Evolutionary conservation across 2,113 vertebrate genomes (phyloP), one percentile per base, ranked within the genome.

Genomic region (Phyllostomus hastatus): DNA sequence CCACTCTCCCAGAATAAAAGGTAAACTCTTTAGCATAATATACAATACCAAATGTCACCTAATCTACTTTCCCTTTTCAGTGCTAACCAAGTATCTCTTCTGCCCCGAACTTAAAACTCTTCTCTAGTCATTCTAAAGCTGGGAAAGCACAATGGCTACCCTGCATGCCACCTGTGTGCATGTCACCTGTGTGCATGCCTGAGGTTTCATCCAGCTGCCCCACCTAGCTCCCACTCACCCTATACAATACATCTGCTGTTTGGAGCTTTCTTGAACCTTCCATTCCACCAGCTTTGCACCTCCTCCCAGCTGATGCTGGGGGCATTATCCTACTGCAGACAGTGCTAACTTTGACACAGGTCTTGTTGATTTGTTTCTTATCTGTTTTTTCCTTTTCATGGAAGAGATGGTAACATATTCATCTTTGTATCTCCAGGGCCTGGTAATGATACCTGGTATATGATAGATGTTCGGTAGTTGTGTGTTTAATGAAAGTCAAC

Each of bases 161-260:
- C 7, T 1, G 4, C 6, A 22, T 1, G n/a, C 1, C 16, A 1
- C 14, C 33, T 46, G 64, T 43, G 28, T 4, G 3, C 17, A 28
- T 26, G 4, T 41, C 38, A 41, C 38, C 38, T 46, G 64, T 43
- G 28, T 4, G 3, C 17, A 28, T 26, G 4, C 16, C n/a, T 20
- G 19, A 10, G 85, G 57, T 84, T 52, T 61, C 22, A 72, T 33
- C 12, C 3, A 38, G 2, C 43, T 83, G 52, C 11, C 35, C 64
- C 4, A 48, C 22, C 12, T n/a, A 38, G 17, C 12, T 24, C 22
- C 26, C 33, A 43, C 8, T 31, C 35, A 35, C 4, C 11, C 50
- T 82, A 48, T 20, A 12, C 1, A 66, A 31, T 11, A 22, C 2
- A n/a, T 16, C 3, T n/a, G 2, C 1, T 16, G 1, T 4, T 5